Conservation (phyloP, 2,113 vertebrate genomes). For the Haemorhous mexicanus region DNA sequence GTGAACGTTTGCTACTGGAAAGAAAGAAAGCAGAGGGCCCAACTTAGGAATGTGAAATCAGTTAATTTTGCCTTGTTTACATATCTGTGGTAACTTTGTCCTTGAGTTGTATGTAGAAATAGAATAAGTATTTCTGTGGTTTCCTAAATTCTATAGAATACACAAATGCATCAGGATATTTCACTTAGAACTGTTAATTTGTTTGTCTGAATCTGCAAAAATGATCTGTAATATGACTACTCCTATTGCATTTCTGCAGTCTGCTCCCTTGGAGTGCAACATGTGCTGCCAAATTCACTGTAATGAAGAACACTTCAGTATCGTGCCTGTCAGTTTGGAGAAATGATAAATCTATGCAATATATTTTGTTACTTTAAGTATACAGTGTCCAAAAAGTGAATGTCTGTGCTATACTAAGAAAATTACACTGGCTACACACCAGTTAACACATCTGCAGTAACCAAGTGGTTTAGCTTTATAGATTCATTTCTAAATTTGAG, state of each 20-base stretch:
- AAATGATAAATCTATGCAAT: constrained; percentile 34
- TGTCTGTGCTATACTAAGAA: not conserved
- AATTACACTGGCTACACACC: not conserved
- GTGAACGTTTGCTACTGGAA: not conserved
- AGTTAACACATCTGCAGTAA: not conserved
- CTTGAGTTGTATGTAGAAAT: not conserved
- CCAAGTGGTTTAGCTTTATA: not conserved
- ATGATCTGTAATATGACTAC: not conserved
- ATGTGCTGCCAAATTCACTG: constrained; percentile 4
- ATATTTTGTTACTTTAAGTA: not conserved
- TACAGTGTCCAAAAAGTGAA: not conserved
- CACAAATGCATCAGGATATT: not conserved
- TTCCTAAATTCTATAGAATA: not conserved
- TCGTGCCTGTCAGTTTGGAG: constrained; percentile 16
- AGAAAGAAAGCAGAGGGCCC: not conserved
- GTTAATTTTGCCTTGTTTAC: not conserved
- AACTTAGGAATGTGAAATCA: not conserved
- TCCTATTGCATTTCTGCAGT: not conserved
- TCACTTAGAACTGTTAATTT: constrained; percentile 7
- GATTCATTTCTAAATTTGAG: not conserved
- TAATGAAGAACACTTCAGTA: not conserved
- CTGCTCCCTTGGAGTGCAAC: not conserved
- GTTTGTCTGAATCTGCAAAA: not conserved
- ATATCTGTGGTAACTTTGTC: not conserved
- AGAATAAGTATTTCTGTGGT: not conserved